Conservation (phyloP, 2,888 invertebrate species). For the Synanthedon tipuliformis region DNA sequence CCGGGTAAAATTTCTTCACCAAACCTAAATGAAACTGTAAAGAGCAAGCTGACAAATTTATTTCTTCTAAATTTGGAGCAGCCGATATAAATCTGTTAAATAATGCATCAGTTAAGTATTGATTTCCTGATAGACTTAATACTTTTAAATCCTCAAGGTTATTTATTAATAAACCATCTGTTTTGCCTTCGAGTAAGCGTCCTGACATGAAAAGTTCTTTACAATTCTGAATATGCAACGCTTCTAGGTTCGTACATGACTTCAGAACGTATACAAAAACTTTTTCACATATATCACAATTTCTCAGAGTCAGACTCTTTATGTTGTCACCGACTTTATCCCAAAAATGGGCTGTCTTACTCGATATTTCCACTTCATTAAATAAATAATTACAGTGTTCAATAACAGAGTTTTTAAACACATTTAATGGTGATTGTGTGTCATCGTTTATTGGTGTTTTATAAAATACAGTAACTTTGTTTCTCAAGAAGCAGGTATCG, state of each 20-base stretch:
- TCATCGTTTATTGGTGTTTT: slow-evolving; percentile 53
- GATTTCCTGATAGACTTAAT: slow-evolving; percentile 74
- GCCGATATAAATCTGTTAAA: slow-evolving; percentile 74
- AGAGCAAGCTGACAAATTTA: slow-evolving; percentile 76
- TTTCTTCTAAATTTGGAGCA: slow-evolving; percentile 69
- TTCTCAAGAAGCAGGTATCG: slow-evolving; percentile 69
- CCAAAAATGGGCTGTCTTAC: slow-evolving; percentile 66
- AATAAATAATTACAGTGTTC: slow-evolving; percentile 64
- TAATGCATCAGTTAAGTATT: slow-evolving; percentile 80
- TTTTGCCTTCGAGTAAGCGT: slow-evolving; percentile 71
- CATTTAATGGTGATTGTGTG: slow-evolving; percentile 36
- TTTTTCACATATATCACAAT: slow-evolving; percentile 74
- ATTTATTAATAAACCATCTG: slow-evolving; percentile 59
- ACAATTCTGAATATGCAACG: slow-evolving; percentile 73
- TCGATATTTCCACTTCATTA: slow-evolving; percentile 66
- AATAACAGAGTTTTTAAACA: slow-evolving; percentile 49
- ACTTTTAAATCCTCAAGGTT: slow-evolving; percentile 65
- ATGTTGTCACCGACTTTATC: slow-evolving; percentile 69
- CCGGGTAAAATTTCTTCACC: slow-evolving; percentile 76
- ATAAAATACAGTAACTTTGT: slow-evolving; percentile 60
- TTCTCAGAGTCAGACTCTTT: slow-evolving; percentile 64
- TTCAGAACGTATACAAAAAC: slow-evolving; percentile 71
- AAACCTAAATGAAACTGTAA: slow-evolving; percentile 78
- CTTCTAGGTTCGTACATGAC: slow-evolving; percentile 66
- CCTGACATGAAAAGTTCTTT: slow-evolving; percentile 82